These are phyloP conservation scores for Patiria pectinifera DNA, from an alignment of 53 echinoderm and acorn worm genomes.

Conservation along the genomic window DNA sequence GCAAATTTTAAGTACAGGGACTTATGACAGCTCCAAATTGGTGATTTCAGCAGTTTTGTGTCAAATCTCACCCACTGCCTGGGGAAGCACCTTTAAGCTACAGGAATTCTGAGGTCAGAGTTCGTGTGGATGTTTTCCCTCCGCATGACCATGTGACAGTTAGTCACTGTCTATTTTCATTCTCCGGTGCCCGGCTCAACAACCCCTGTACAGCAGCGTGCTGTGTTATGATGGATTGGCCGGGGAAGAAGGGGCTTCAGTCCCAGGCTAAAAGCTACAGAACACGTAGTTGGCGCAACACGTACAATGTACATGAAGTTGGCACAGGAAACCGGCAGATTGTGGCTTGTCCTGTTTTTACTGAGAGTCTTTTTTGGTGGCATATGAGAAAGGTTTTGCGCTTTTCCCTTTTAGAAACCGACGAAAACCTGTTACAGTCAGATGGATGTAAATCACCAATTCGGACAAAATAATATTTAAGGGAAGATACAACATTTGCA, in stretches of 20 bases:
- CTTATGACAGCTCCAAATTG: too few species aligned
- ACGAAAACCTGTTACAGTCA: not conserved
- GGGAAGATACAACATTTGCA: too few species aligned
- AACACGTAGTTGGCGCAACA: not conserved
- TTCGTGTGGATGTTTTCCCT: not conserved
- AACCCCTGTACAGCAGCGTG: not conserved
- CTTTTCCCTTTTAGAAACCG: not conserved
- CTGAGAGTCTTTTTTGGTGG: constrained; percentile 3
- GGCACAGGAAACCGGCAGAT: constrained; percentile 28
- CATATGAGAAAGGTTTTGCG: not conserved
- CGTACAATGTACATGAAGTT: not conserved
- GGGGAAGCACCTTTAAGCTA: not conserved
- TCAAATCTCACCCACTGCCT: not conserved
- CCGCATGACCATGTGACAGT: constrained; percentile 21
- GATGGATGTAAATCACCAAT: too few species aligned
- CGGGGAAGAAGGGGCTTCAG: too few species aligned
- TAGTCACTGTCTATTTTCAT: constrained; percentile 34
- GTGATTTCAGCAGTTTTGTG: too few species aligned
- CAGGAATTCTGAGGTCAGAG: not conserved
- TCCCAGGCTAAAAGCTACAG: not conserved
- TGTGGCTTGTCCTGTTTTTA: constrained; percentile 49
- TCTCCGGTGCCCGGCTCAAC: not conserved
- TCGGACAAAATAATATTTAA: too few species aligned
- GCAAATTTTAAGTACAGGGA: too few species aligned
- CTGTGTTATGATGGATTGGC: not conserved